Percentiles rank a stretch among this genome's conserved stretches.
Conservation (phyloP, 2,888 invertebrate species). For the Sminthurides aquaticus region DNA sequence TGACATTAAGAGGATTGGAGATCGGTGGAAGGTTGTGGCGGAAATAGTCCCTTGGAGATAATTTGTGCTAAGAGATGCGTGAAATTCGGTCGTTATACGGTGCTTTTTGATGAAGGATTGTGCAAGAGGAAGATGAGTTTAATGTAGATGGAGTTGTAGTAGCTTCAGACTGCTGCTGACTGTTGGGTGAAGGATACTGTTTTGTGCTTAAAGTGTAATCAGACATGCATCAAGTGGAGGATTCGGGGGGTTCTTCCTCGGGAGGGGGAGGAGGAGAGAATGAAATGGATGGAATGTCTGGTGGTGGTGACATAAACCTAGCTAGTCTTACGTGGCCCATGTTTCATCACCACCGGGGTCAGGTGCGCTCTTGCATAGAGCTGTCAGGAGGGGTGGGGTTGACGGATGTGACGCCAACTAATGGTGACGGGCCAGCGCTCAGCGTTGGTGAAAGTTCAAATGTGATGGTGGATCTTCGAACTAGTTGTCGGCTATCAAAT, state of each 20-base stretch:
- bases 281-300: neutral
- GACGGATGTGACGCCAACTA: constrained; percentile 5
- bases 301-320: constrained; percentile 15
- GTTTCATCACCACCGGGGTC: constrained; percentile 30
- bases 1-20: too few species aligned
- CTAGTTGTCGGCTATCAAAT: constrained; percentile 15
- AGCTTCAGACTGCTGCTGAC: neutral
- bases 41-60: too few species aligned
- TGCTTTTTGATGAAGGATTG: too few species aligned
- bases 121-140: neutral
- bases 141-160: neutral
- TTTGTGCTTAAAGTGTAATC: too few species aligned
- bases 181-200: too few species aligned
- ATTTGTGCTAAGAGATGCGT: too few species aligned
- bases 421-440: neutral
- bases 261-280: constrained; percentile 12
- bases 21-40: too few species aligned
- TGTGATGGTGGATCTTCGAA: neutral
- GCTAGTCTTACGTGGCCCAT: constrained; percentile 37
- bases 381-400: constrained; percentile 25
- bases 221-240: too few species aligned
- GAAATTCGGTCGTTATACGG: too few species aligned
- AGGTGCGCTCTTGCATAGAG: constrained; percentile 39
- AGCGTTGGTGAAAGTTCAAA: neutral
- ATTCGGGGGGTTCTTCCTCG: too few species aligned